Percentiles rank a stretch among this genome's conserved stretches.
These are phyloP conservation scores for Amia ocellicauda DNA, from an alignment of 2,113 vertebrate genomes.

Conservation along the genomic window DNA sequence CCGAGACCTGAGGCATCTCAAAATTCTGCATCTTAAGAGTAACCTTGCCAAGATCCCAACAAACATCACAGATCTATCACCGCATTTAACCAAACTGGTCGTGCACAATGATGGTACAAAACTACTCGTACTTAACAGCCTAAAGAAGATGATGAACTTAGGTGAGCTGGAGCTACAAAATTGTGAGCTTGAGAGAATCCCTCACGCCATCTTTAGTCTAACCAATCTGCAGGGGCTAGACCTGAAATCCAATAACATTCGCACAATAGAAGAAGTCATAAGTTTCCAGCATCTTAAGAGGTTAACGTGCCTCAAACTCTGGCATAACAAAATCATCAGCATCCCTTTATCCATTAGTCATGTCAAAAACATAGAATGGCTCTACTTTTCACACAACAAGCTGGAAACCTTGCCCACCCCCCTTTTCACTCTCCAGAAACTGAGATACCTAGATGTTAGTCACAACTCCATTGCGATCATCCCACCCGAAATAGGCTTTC, in stretches of 20 bases:
- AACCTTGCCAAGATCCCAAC: conserved; percentile 97
- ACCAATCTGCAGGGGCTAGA: conserved; percentile 94
- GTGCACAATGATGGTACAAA: conserved; percentile 97
- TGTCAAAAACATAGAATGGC: conserved; percentile 89
- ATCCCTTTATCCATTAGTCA: conserved; percentile 92
- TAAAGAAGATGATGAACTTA: conserved; percentile 98
- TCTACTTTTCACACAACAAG: conserved; percentile 96
- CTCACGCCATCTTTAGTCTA: conserved; percentile 96
- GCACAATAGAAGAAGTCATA: conserved; percentile 95
- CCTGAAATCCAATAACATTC: conserved; percentile 95
- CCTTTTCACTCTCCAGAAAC: conserved; percentile 89
- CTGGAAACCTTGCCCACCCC: conserved; percentile 84
- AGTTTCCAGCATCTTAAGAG: conserved; percentile 98
- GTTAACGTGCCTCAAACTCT: conserved; percentile 91
- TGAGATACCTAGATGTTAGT: conserved; percentile 89
- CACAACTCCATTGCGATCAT: conserved; percentile 82
- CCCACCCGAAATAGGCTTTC: conserved; percentile 82
- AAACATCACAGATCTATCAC: conserved; percentile 93
- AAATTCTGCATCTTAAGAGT: conserved; percentile 91
- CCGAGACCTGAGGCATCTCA: conserved; percentile 88
- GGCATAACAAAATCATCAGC: conserved; percentile 95
- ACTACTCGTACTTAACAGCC: conserved; percentile 90
- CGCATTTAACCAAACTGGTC: conserved; percentile 87
- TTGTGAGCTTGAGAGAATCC: conserved; percentile 95
- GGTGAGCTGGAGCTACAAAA: conserved; percentile 90